A percentile compares a stretch with the other conserved stretches of the same genome.
phyloP scores from a whole-genome alignment of 1,140 invertebrate genomes.

The Kradibia gibbosae region DNA sequence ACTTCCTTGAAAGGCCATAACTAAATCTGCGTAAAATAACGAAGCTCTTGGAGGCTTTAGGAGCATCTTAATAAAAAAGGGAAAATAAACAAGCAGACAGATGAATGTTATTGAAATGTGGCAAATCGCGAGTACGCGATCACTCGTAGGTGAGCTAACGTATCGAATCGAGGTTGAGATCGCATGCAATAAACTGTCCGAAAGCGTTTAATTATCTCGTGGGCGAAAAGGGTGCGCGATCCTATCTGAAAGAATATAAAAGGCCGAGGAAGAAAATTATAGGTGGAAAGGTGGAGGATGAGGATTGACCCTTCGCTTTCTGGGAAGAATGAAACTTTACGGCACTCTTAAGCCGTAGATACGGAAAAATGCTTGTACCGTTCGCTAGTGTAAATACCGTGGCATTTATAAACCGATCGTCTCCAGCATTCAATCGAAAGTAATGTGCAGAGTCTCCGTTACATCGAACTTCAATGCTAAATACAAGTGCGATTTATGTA shows the following conservation, averaged over 20 bases:
- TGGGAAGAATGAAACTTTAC: background rate
- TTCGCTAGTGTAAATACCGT: no score
- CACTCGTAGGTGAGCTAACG: background rate
- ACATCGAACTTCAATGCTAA: background rate
- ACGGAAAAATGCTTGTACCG: background rate
- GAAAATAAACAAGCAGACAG: background rate
- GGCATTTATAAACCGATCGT: no score
- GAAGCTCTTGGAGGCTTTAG: background rate
- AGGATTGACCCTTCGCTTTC: background rate
- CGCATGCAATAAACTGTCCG: no score
- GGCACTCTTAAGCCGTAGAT: background rate
- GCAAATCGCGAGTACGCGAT: background rate
- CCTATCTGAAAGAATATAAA: background rate
- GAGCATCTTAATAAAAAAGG: background rate
- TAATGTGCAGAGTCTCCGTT: background rate
- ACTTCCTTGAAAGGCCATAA: conserved; percentile 33
- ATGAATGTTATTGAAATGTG: conserved; percentile 7
- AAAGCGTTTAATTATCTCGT: conserved; percentile 10
- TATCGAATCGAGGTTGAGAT: background rate
- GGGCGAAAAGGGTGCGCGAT: background rate
- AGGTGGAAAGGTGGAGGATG: background rate
- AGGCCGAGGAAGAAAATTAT: background rate
- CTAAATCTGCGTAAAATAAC: conserved; percentile 2
- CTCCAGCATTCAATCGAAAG: no score
- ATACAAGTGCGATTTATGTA: background rate